Evolutionary conservation across 2,888 invertebrate species (phyloP), one percentile per base, ranked within the genome.

Genomic region (Andrena trimmerana): DNA sequence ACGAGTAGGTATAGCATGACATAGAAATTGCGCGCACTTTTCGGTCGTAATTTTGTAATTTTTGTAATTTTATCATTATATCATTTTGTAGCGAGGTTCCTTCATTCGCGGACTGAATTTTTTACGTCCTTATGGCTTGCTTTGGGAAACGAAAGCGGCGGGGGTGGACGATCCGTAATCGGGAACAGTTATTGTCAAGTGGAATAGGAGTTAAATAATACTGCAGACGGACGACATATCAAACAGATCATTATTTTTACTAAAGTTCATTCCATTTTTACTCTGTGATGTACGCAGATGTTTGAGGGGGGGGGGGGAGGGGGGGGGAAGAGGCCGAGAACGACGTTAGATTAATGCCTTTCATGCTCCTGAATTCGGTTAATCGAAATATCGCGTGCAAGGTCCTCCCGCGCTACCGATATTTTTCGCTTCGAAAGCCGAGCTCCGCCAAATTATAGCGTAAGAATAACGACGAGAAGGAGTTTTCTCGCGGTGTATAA

Each of bases 361-460:
- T 72, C 76, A 63, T 63, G 70, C 70, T 63, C 62, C 76, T 63
- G 70, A 70, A 31, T 57, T 70, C 62, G 54, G 27, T 24, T 16
- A 5, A 27, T 6, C 52, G 52, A 16, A 31, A 42, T 42, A 24
- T 63, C 20, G 65, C 7, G 48, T 27, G 42, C 27, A n/a, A 16
- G 16, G 6, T 16, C 24, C 24, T 42, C 7, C 20, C 54, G 20
- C 13, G 16, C 13, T 42, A 8, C 13, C 42, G 42, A 16, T 42
- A 27, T 13, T 13, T 27, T 52, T 50, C 8, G 0, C 16, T 54
- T 20, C 31, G n/a, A 54, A 54, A 54, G 33, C 67, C 16, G 33
- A 24, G 16, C 7, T n/a, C 24, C 24, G 13, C 13, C 13, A 2
- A 33, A 16, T 72, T 24, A 13, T 5, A 50, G 13, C 33, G 16